Evolutionary conservation across 2,888 invertebrate genomes (phyloP).

Genomic region (Drosophila gaucha): DNA sequence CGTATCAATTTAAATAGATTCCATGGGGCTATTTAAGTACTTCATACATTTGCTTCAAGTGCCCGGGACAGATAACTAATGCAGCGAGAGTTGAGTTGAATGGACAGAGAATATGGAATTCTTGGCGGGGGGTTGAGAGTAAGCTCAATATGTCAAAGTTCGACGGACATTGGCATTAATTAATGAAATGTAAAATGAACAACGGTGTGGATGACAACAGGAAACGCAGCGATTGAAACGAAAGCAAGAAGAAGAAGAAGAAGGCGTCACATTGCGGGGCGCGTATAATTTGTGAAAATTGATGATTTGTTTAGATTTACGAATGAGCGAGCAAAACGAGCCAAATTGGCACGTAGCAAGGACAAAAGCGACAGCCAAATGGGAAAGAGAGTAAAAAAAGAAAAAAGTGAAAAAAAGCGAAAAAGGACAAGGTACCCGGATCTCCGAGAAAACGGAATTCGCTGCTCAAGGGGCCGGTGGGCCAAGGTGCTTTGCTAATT

Average conservation of each 20-base stretch:
- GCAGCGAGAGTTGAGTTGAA: background rate
- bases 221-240: conserved; percentile 57
- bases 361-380: conserved; percentile 34
- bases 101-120: background rate
- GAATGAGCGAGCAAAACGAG: conserved; percentile 75
- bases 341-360: conserved; percentile 76
- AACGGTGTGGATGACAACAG: conserved; percentile 45
- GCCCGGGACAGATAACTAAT: conserved; percentile 23
- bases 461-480: conserved; percentile 38
- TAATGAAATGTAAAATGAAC: conserved; percentile 79
- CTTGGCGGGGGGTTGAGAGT: conserved; percentile 3
- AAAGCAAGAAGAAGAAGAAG: too few relatives aligned
- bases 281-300: conserved; percentile 80
- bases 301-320: conserved; percentile 81
- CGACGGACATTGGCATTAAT: conserved; percentile 74
- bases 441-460: conserved; percentile 30
- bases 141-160: conserved; percentile 77
- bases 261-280: conserved; percentile 29
- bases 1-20: conserved; percentile 26
- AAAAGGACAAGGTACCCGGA: conserved; percentile 49
- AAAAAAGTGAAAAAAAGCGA: background rate
- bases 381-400: background rate
- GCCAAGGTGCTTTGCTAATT: conserved; percentile 70
- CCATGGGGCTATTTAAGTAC: conserved; percentile 30
- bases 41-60: conserved; percentile 26